A percentile compares a stretch with the other conserved stretches of the same genome.
Conservation (phyloP, 2,113 vertebrate genomes). For the Brachyhypopomus occidentalis region DNA sequence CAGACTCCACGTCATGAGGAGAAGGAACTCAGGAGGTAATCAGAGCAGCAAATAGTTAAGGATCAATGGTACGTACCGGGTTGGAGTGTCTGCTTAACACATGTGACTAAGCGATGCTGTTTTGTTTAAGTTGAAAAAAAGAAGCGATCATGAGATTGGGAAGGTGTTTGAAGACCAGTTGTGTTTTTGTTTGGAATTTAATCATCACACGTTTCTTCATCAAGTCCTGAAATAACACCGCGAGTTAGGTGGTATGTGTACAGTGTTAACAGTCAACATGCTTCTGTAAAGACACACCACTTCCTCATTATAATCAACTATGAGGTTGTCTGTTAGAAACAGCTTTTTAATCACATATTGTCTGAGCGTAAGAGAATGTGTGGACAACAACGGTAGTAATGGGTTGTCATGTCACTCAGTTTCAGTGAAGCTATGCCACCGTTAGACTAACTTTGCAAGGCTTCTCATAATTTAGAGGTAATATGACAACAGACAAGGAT, state of each 20-base stretch:
- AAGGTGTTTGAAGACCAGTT: neutral
- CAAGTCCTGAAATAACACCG: neutral
- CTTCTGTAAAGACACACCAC: neutral
- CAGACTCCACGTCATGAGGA: neutral
- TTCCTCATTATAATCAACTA: neutral
- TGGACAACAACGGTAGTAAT: neutral
- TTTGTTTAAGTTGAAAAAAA: neutral
- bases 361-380: neutral
- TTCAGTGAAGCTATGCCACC: neutral
- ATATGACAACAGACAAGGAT: neutral
- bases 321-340: neutral
- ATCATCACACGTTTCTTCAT: constrained; percentile 1
- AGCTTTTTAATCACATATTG: neutral
- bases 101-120: neutral
- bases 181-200: neutral
- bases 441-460: neutral
- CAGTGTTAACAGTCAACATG: neutral
- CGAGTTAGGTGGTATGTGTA: neutral
- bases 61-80: neutral
- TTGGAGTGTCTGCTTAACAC: neutral
- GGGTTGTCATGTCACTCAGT: neutral
- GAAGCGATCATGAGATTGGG: neutral
- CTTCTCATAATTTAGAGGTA: too few species aligned
- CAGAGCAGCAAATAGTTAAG: neutral
- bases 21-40: neutral